Base-by-base conservation (phyloP, 2,888 invertebrate species). In the Quadroppia sp. region DNA sequence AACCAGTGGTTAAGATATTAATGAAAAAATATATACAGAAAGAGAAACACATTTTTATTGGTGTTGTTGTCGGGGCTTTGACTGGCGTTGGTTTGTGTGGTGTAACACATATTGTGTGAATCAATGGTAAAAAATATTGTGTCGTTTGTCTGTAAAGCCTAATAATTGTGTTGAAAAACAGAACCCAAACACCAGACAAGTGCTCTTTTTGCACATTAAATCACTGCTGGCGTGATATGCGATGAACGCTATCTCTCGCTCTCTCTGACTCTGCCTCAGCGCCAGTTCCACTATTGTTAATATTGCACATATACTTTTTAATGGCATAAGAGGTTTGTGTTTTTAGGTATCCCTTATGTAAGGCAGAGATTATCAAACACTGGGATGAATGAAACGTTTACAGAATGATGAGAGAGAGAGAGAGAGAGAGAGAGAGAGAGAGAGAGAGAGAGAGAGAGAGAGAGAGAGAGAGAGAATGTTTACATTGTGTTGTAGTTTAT, bases 151-250 rank as follows among this genome's bases (percentile, higher is more conserved):
- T 32, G 32, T 59, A 59, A 59, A 56, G n/a, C 23, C n/a, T 9
- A 32, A 32, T 59, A 59, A 59, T 59, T 59, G 32, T 59, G 30
- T 30, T 28, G 59, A 32, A 59, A 56, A 59, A 59, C 56, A 59
- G 13, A n/a, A 9, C n/a, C 28, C 23, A 32, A 59, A 17, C 25
- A 20, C 50, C 20, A 45, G 2, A 53, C 23, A 50, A 17, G 36
- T 36, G 6, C 36, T 50, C n/a, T 50, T 15, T 50, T 17, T 50
- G 9, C n/a, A n/a, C n/a, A n/a, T n/a, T n/a, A n/a, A n/a, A n/a
- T n/a, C n/a, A n/a, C n/a, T n/a, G n/a, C n/a, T n/a, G n/a, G n/a
- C n/a, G n/a, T n/a, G n/a, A n/a, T n/a, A n/a, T n/a, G n/a, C n/a
- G n/a, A n/a, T n/a, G n/a, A n/a, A n/a, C 36, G 4, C 36, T 36